Evolutionary conservation across 2,113 vertebrate genomes (phyloP).

Genomic region (Leiothrix lutea): DNA sequence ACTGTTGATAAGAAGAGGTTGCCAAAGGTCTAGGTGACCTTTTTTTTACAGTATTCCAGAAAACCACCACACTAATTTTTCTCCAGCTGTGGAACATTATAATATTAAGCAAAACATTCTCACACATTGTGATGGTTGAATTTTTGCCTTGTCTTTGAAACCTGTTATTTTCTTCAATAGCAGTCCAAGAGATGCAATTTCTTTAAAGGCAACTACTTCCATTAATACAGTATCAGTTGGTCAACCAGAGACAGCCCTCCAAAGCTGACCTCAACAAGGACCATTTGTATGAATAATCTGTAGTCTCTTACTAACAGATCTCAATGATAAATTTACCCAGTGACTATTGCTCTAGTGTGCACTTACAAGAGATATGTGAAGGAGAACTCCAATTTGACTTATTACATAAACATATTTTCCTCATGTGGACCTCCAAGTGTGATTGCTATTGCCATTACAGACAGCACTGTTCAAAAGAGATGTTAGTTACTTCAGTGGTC

Average conservation of each 20-base stretch:
- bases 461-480: neutral
- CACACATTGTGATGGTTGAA: neutral
- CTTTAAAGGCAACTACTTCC: neutral
- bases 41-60: neutral
- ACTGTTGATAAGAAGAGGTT: neutral
- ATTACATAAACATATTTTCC: neutral
- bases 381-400: neutral
- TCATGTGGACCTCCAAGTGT: neutral
- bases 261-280: neutral
- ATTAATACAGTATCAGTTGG: neutral
- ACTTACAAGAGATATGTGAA: neutral
- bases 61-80: neutral
- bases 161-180: neutral
- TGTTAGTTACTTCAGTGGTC: neutral
- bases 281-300: neutral
- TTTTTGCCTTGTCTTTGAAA: neutral
- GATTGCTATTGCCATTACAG: neutral
- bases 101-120: neutral
- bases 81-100: neutral
- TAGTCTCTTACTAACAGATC: neutral
- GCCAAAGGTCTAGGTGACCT: neutral
- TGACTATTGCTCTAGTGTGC: neutral
- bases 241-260: neutral
- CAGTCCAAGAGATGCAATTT: neutral
- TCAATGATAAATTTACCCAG: neutral